Conservation (phyloP, 2,888 invertebrate species). For the Bibio marci region DNA sequence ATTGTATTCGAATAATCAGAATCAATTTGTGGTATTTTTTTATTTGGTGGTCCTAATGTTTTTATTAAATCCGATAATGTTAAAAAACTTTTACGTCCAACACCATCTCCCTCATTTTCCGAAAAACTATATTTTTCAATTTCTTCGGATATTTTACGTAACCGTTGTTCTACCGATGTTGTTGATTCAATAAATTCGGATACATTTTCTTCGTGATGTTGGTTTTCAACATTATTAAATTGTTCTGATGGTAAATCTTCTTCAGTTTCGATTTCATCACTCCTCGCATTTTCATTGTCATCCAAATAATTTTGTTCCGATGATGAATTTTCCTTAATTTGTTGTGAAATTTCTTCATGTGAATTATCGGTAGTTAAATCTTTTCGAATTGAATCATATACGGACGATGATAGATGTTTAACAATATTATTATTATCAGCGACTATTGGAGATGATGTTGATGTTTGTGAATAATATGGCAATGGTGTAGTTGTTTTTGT, state of each 20-base stretch:
- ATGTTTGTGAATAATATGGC: background rate
- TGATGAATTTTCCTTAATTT: slow-evolving; percentile 5
- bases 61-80: slow-evolving; percentile 28
- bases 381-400: background rate
- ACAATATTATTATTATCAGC: too few species aligned
- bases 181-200: slow-evolving; percentile 16
- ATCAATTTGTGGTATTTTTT: slow-evolving; percentile 27
- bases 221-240: slow-evolving; percentile 5
- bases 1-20: slow-evolving; percentile 30
- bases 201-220: background rate
- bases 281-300: slow-evolving; percentile 10
- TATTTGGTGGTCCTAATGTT: slow-evolving; percentile 26
- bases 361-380: background rate
- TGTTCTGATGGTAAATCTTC: background rate
- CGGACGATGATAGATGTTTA: background rate
- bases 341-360: background rate
- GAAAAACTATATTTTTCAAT: slow-evolving; percentile 21
- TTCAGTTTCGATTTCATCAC: slow-evolving; percentile 4
- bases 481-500: slow-evolving; percentile 6
- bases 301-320: slow-evolving; percentile 7
- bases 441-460: background rate
- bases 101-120: slow-evolving; percentile 15
- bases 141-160: slow-evolving; percentile 26
- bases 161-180: slow-evolving; percentile 23
- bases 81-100: slow-evolving; percentile 26